A percentile compares a stretch with the other conserved stretches of the same genome.
phyloP scores from a whole-genome alignment of 1,140 invertebrate species.

The Trinorchestia longiramus region DNA sequence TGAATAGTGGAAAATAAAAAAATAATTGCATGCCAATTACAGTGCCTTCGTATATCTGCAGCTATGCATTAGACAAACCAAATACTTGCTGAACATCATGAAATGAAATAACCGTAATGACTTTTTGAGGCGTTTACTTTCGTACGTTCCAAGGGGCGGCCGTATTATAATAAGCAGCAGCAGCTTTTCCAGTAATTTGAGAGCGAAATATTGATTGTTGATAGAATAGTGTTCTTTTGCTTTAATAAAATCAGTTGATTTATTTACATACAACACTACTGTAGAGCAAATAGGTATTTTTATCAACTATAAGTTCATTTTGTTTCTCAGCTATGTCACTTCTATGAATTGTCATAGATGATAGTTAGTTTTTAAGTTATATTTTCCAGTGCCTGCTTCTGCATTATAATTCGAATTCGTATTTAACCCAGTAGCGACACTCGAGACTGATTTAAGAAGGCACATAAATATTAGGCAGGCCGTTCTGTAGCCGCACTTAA shows the following conservation, averaged over 20 bases:
- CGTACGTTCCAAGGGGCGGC: no score
- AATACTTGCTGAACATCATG: no score
- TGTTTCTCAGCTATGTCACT: background rate
- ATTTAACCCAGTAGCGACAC: no score
- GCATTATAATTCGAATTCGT: background rate
- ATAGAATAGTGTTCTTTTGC: background rate
- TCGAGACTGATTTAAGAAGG: background rate
- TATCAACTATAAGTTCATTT: background rate
- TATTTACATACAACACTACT: background rate
- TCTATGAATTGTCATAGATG: background rate
- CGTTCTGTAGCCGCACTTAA: background rate
- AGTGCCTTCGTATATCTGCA: no score
- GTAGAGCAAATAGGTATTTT: background rate
- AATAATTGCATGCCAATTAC: no score
- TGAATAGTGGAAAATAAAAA: no score
- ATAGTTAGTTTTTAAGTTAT: background rate
- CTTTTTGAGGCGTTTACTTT: no score
- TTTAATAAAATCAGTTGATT: background rate
- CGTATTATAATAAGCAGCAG: no score
- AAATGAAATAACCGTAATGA: no score
- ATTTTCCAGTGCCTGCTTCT: background rate
- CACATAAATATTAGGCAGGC: background rate
- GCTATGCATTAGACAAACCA: no score
- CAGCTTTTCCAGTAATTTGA: background rate
- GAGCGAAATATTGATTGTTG: background rate